Conservation (phyloP, 2,797 vertebrate species). For the Microhierax caerulescens region DNA sequence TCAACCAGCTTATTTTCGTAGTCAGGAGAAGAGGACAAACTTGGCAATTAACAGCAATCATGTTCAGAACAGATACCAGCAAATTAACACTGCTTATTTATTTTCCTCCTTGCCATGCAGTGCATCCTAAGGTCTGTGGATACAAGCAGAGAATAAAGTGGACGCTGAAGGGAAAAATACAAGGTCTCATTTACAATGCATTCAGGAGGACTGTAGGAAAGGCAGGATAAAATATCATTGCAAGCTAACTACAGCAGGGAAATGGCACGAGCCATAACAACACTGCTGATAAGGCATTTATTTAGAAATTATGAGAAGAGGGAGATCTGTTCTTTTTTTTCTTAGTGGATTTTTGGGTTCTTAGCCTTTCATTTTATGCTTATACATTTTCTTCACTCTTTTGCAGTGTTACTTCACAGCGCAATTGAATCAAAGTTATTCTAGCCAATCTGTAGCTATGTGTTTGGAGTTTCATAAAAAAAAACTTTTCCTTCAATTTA, state of each 20-base stretch:
- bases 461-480: neutral
- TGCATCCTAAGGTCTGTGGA: neutral
- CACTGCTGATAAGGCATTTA: neutral
- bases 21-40: neutral
- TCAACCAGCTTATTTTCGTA: constrained; percentile 26
- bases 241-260: neutral
- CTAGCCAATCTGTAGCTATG: neutral
- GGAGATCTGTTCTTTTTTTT: neutral
- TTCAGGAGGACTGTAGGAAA: neutral
- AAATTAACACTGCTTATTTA: constrained; percentile 30
- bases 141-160: neutral
- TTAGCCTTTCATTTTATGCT: neutral
- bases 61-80: constrained; percentile 33
- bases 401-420: neutral
- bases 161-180: neutral
- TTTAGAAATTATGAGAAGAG: neutral
- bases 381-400: neutral
- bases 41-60: constrained; percentile 35
- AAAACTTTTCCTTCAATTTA: neutral
- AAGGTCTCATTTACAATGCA: constrained; percentile 24
- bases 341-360: neutral
- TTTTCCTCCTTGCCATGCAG: neutral
- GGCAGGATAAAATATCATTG: neutral
- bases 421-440: neutral
- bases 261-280: neutral